Evolutionary conservation across 2,888 invertebrate genomes (phyloP).

Genomic region (Pegoplata infirma): DNA sequence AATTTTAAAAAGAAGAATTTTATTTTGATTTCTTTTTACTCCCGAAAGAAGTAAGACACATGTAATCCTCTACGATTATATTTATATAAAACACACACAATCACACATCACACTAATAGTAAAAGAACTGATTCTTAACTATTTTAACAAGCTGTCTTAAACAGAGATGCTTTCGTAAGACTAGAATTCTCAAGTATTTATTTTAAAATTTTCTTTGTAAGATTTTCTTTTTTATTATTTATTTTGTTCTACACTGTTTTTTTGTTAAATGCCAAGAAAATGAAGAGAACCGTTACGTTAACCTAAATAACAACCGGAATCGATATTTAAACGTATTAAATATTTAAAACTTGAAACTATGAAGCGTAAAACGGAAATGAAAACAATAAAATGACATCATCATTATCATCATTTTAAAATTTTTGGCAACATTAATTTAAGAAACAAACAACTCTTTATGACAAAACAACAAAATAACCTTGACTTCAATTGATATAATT

Average conservation of each 20-base stretch:
- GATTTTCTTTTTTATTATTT: background rate
- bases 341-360: constrained; percentile 6
- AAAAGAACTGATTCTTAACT: background rate
- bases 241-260: background rate
- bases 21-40: constrained; percentile 17
- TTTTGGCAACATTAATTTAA: background rate
- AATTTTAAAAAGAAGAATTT: constrained; percentile 3
- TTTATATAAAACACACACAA: background rate
- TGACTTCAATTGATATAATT: constrained; percentile 53
- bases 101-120: background rate
- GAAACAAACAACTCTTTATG: background rate
- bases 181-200: background rate
- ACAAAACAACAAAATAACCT: constrained; percentile 27
- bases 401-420: constrained; percentile 34
- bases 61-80: background rate
- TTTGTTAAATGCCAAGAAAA: background rate
- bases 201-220: background rate
- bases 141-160: background rate
- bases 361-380: background rate
- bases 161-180: background rate
- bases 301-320: background rate
- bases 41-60: background rate
- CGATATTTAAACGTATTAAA: background rate
- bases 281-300: background rate
- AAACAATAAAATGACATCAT: constrained; percentile 56